Evolutionary conservation across 2,888 invertebrate genomes (phyloP).

Genomic region (Labia minor): DNA sequence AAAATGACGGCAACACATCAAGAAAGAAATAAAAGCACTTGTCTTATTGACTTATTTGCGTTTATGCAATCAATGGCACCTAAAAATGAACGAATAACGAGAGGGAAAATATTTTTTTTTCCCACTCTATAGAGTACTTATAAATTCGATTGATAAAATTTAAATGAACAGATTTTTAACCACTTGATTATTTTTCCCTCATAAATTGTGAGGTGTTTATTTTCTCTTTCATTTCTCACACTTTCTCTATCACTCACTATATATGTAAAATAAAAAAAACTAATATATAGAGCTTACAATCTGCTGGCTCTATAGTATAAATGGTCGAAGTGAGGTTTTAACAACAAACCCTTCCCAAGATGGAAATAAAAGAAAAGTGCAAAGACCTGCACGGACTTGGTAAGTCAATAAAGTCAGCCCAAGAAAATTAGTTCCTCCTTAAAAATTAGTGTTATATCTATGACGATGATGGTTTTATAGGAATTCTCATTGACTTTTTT

Average conservation of each 20-base stretch:
- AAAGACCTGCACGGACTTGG: background rate
- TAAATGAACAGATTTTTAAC: background rate
- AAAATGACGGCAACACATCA: no score
- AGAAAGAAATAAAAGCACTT: no score
- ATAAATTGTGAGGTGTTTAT: background rate
- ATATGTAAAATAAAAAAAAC: no score
- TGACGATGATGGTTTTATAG: background rate
- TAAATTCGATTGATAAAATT: background rate
- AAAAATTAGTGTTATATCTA: conserved; percentile 13
- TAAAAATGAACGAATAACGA: no score
- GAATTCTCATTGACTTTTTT: background rate
- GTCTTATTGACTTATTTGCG: no score
- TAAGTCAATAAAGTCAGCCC: background rate
- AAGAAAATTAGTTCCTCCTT: background rate
- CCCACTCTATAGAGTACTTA: no score
- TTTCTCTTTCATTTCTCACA: background rate
- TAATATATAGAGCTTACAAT: background rate
- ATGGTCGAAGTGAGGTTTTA: background rate
- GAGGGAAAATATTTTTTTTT: no score
- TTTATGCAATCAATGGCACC: no score
- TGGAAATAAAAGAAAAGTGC: conserved; percentile 1
- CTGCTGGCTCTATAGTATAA: background rate
- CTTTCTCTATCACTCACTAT: background rate
- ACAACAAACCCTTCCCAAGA: background rate
- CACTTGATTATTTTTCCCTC: background rate